Percentiles rank a stretch among this genome's conserved stretches.
phyloP scores from a whole-genome alignment of 2,113 vertebrate genomes.

The Hippoglossus stenolepis region DNA sequence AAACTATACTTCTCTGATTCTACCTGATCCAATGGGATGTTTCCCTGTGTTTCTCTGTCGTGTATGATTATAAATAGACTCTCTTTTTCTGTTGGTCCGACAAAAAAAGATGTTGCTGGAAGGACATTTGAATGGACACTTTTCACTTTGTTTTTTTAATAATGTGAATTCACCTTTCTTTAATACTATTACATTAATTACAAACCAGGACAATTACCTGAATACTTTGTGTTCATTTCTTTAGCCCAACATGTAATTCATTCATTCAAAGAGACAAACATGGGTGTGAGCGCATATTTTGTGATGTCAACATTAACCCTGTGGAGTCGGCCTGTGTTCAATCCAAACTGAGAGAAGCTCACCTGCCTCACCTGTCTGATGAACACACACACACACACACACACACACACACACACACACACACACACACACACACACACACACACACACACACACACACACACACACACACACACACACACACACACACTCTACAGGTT shows the following conservation, averaged over 20 bases:
- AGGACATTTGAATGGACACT: too few relatives aligned
- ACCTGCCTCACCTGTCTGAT: not conserved
- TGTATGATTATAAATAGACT: too few relatives aligned
- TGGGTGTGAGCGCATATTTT: not conserved
- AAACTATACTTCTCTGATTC: too few relatives aligned
- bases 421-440: not conserved
- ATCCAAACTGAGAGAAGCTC: not conserved
- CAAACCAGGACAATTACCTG: not conserved
- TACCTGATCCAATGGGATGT: too few relatives aligned
- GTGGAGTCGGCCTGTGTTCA: not conserved
- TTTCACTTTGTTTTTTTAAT: too few relatives aligned
- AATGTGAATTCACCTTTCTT: too few relatives aligned
- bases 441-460: not conserved
- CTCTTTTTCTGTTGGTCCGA: too few relatives aligned
- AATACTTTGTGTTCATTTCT: not conserved
- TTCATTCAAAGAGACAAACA: not conserved
- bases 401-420: not conserved
- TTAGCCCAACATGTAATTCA: not conserved
- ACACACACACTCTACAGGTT: not conserved
- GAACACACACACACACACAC: not conserved
- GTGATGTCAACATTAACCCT: not conserved
- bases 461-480: too few relatives aligned
- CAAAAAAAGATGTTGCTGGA: too few relatives aligned
- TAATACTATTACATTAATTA: not conserved
- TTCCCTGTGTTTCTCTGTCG: too few relatives aligned